These are phyloP conservation scores for Eucidaris tribuloides DNA, from an alignment of 35 echinoderm and acorn worm species.

Conservation along the genomic window DNA sequence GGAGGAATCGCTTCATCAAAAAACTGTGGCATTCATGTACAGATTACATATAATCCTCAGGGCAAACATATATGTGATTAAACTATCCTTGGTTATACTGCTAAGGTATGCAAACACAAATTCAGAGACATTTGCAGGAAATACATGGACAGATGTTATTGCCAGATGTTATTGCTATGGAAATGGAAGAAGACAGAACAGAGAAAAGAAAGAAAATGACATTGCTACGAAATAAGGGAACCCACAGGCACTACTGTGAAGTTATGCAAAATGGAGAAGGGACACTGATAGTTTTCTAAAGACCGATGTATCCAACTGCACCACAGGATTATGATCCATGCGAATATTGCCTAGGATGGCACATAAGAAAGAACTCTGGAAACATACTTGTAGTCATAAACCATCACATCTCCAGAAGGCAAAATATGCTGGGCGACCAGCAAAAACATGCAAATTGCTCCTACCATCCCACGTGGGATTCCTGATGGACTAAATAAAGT, in stretches of 20 bases:
- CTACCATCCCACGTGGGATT: background rate
- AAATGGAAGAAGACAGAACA: constrained; percentile 21
- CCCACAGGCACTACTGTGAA: constrained; percentile 30
- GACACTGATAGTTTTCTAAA: constrained; percentile 2
- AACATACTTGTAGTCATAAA: constrained; percentile 27
- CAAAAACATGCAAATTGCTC: constrained; percentile 8
- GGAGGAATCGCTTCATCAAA: no score
- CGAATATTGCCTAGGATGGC: constrained; percentile 44
- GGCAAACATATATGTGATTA: constrained; percentile 17
- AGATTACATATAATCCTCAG: constrained; percentile 25
- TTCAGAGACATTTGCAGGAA: constrained; percentile 20
- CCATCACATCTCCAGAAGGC: constrained; percentile 11
- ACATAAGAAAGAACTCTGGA: constrained; percentile 62
- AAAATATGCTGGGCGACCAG: constrained; percentile 13
- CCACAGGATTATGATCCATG: constrained; percentile 59
- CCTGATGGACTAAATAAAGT: constrained; percentile 4
- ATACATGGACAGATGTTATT: background rate
- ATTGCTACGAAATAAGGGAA: constrained; percentile 20
- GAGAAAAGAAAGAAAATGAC: constrained; percentile 9
- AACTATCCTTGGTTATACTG: constrained; percentile 35
- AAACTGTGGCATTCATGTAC: constrained; percentile 43
- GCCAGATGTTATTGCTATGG: constrained; percentile 12
- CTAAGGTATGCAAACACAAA: background rate
- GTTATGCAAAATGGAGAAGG: constrained; percentile 27
- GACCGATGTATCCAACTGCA: background rate